Percentiles rank a stretch among this genome's conserved stretches.
Conservation (phyloP, 1,140 invertebrate genomes). For the Bombus pyrosoma region DNA sequence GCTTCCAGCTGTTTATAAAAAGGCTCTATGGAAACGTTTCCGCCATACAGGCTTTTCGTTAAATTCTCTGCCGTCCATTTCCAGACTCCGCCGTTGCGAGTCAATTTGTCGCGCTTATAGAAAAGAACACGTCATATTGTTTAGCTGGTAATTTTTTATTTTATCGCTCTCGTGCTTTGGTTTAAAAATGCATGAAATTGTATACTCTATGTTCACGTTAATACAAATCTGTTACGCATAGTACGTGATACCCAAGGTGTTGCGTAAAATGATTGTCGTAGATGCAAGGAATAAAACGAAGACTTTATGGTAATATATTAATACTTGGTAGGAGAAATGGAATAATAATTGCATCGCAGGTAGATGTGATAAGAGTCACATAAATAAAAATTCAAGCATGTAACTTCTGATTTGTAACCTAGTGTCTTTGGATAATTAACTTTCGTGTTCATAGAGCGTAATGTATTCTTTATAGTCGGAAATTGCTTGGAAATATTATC, state of each 20-base stretch:
- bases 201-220: not conserved
- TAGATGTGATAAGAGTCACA: not conserved
- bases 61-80: not conserved
- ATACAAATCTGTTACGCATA: not conserved
- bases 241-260: not conserved
- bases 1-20: conserved; percentile 6
- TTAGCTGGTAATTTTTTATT: not conserved
- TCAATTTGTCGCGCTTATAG: not conserved
- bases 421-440: not conserved
- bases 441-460: not conserved
- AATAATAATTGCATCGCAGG: not conserved
- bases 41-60: not conserved
- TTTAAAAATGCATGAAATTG: not conserved
- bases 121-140: not conserved
- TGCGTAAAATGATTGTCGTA: too few species aligned
- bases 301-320: too few species aligned
- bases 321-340: too few species aligned
- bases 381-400: not conserved
- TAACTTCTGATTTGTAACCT: not conserved
- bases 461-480: not conserved
- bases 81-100: not conserved
- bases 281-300: too few species aligned
- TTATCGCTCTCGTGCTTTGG: not conserved
- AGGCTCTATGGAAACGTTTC: not conserved
- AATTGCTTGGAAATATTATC: conserved; percentile 14